Percentiles rank a stretch among this genome's conserved stretches.
These are phyloP conservation scores for Phyto melanocephala DNA, from an alignment of 2,888 invertebrate species.

Conservation along the genomic window DNA sequence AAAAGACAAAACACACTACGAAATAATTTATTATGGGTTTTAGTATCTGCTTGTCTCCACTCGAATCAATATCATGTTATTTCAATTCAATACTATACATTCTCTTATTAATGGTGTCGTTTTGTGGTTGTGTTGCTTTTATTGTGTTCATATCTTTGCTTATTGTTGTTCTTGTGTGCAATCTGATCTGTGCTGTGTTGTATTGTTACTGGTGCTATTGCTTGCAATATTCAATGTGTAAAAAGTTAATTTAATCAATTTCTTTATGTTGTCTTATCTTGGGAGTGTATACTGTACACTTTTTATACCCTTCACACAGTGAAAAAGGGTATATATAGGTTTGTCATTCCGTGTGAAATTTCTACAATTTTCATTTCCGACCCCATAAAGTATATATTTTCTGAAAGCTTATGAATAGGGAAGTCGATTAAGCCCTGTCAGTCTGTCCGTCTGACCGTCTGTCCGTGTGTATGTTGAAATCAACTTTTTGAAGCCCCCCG, in stretches of 20 bases:
- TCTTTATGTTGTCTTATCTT: slow-evolving; percentile 28
- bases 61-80: background rate
- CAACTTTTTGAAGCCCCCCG: no score
- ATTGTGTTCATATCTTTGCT: no score
- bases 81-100: background rate
- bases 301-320: no score
- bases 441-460: no score
- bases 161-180: slow-evolving; percentile 16
- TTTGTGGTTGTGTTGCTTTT: slow-evolving; percentile 11
- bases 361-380: no score
- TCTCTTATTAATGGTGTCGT: background rate
- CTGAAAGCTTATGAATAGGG: no score
- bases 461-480: no score
- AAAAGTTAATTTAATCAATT: slow-evolving; percentile 56
- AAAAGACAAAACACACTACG: background rate
- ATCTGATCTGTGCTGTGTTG: slow-evolving; percentile 23
- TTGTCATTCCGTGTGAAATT: no score
- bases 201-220: slow-evolving; percentile 25
- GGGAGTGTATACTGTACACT: background rate
- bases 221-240: slow-evolving; percentile 41
- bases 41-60: slow-evolving; percentile 12
- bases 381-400: no score
- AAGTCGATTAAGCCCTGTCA: no score
- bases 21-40: slow-evolving; percentile 48
- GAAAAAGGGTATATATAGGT: no score